Base-by-base conservation (phyloP, 2,113 vertebrate genomes). In the Mionectes macconnelli region DNA sequence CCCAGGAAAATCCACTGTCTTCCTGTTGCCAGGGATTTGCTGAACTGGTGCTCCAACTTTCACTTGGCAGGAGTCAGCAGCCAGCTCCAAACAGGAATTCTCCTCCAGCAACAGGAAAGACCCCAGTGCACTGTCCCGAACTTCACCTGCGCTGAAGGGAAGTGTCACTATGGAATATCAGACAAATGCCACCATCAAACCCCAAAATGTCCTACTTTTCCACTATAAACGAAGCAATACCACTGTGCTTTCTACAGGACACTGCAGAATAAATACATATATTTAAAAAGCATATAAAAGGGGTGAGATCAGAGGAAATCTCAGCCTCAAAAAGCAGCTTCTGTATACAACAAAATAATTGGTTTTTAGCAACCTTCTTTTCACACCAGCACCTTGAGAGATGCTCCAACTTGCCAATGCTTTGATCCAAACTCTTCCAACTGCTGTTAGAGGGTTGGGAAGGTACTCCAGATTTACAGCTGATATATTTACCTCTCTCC, bases 401-500 rank as follows among this genome's bases (percentile, higher is more conserved):
- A 55, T 8, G 16, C 11, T 60, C 74, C 52, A 62, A 69, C 27
- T 13, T 21, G 44, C 31, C 25, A 40, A 9, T 0, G 4, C 62
- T 69, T 3, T 12, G 7, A 55, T 3, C 35, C 25, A 13, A 10
- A 17, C 7, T n/a, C n/a, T 22, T 25, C 55, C 28, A 31, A 18
- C 20, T 25, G 22, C 8, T 1, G 1, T 0, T 3, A 2, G 31
- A 59, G 27, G 2, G 14, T 15, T 20, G 9, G 13, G 20, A 13
- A 21, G 60, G 64, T 24, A 44, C 8, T 3, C 11, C 8, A 24
- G 18, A 12, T 8, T 44, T 63, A 5, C 44, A 22, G 18, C 21
- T 7, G 22, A 4, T 3, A 5, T 12, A 33, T 55, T 97, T 93
- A 99, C 99, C 99, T 99, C 40, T 99, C 99, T 67, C 99, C 98